Evolutionary conservation across 53 echinoderm and acorn worm genomes (phyloP).

Genomic region (Patiria pectinifera): DNA sequence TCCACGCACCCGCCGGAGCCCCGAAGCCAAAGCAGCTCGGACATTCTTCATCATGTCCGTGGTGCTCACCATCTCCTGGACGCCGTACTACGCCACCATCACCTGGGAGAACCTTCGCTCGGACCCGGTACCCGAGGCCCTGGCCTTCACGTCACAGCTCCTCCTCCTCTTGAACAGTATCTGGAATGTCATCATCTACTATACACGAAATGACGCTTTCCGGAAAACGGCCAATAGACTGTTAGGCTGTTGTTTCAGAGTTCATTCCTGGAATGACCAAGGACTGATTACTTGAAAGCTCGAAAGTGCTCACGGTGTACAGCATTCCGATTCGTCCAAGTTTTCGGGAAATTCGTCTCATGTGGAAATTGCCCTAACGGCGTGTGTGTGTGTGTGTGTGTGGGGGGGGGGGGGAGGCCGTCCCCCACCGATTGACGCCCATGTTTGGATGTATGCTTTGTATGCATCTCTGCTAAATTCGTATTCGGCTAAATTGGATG

Average conservation of each 20-base stretch:
- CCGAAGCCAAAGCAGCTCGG: slow-evolving; percentile 32
- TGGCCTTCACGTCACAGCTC: slow-evolving; percentile 37
- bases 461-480: too few relatives aligned
- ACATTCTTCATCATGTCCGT: slow-evolving; percentile 56
- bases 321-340: too few relatives aligned
- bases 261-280: background rate
- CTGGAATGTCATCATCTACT: slow-evolving; percentile 61
- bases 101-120: slow-evolving; percentile 45
- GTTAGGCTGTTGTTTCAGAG: slow-evolving; percentile 26
- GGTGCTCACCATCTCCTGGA: slow-evolving; percentile 37
- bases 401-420: too few relatives aligned
- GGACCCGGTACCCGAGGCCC: slow-evolving; percentile 20
- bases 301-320: background rate
- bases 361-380: too few relatives aligned
- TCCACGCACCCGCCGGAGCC: background rate
- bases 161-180: slow-evolving; percentile 55
- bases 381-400: too few relatives aligned
- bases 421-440: too few relatives aligned
- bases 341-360: too few relatives aligned
- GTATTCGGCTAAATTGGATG: too few relatives aligned
- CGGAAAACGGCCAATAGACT: slow-evolving; percentile 40
- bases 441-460: too few relatives aligned
- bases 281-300: background rate
- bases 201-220: slow-evolving; percentile 35
- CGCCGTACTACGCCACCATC: slow-evolving; percentile 48